These are phyloP conservation scores for Oenanthe melanoleuca DNA, from an alignment of 2,113 vertebrate species.

Conservation along the genomic window DNA sequence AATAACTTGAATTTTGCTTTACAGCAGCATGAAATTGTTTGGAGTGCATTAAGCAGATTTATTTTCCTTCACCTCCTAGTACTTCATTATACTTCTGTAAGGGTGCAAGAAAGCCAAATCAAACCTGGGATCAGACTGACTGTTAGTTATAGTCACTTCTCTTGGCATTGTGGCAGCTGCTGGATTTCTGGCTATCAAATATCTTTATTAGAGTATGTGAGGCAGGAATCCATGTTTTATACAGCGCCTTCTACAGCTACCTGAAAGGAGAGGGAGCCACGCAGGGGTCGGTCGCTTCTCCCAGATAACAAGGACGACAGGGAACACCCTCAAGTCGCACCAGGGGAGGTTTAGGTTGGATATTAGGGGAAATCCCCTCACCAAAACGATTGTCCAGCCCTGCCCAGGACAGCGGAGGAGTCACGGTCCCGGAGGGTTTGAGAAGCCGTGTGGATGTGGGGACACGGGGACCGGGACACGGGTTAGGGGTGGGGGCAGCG, in stretches of 20 bases:
- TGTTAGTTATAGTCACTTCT: neutral
- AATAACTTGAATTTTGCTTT: neutral
- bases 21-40: neutral
- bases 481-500: fast-evolving
- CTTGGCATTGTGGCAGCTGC: neutral
- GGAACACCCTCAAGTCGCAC: fast-evolving
- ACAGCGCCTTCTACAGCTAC: fast-evolving
- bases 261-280: neutral
- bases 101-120: neutral
- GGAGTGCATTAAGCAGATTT: neutral
- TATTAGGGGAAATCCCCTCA: neutral
- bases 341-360: neutral
- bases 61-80: neutral
- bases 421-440: neutral
- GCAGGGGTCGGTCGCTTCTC: neutral
- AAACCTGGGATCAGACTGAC: neutral
- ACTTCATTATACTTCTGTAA: neutral
- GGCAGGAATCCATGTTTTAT: neutral
- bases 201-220: neutral
- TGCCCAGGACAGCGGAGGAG: neutral
- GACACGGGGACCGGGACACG: fast-evolving
- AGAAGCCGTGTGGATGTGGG: neutral
- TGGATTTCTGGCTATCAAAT: neutral
- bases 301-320: neutral
- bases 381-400: too few species aligned